phyloP scores from a whole-genome alignment of 2,113 vertebrate species.

The Pituophis catenifer region DNA sequence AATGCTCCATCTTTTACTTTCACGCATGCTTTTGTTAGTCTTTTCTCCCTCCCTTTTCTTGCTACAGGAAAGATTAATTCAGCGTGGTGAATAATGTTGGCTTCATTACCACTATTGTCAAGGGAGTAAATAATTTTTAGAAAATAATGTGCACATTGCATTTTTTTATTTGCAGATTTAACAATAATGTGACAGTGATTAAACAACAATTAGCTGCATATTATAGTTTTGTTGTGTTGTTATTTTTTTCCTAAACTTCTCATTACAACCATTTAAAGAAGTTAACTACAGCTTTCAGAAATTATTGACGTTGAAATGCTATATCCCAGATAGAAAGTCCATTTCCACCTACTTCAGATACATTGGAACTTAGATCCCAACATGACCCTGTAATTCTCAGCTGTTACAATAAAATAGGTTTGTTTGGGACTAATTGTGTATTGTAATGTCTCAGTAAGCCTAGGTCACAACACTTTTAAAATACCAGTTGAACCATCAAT shows the following conservation, averaged over 20 bases:
- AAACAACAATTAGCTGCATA: neutral
- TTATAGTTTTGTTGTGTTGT: neutral
- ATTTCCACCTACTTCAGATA: neutral
- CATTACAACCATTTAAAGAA: conserved; percentile 5
- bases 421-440: too few relatives aligned
- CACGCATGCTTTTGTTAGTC: neutral
- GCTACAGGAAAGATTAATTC: neutral
- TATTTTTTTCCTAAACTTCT: conserved; percentile 19
- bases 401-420: too few relatives aligned
- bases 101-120: neutral
- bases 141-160: neutral
- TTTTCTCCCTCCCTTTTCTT: neutral
- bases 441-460: too few relatives aligned
- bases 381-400: too few relatives aligned
- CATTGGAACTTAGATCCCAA: neutral
- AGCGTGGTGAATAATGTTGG: neutral
- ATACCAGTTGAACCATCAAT: neutral
- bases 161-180: neutral
- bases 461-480: neutral
- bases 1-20: neutral
- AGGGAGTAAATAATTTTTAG: conserved; percentile 19
- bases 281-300: neutral
- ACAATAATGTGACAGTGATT: neutral
- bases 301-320: neutral
- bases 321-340: neutral